These are phyloP conservation scores for Lithosia quadra DNA, from an alignment of 2,888 invertebrate species.

Conservation along the genomic window DNA sequence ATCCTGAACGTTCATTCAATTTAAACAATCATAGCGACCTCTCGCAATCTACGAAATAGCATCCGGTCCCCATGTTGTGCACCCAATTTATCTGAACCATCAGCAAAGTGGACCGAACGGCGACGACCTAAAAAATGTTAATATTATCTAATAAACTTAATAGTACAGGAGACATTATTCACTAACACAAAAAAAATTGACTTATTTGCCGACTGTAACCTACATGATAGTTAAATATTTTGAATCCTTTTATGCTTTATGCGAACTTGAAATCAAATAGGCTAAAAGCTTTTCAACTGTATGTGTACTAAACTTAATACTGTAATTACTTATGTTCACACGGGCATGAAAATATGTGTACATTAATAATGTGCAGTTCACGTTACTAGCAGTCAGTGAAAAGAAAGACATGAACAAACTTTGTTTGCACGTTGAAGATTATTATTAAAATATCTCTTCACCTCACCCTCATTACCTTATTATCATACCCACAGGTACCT, in stretches of 20 bases:
- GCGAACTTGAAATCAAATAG: not conserved
- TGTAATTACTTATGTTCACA: conserved; percentile 2
- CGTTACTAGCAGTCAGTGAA: not conserved
- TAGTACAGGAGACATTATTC: too few species aligned
- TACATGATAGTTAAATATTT: not conserved
- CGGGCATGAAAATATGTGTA: not conserved
- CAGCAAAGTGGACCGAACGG: not conserved
- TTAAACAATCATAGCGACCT: not conserved
- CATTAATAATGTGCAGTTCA: not conserved
- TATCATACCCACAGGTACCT: too few species aligned
- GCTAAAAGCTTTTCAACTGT: not conserved
- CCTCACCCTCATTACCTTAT: not conserved
- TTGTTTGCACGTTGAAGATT: not conserved
- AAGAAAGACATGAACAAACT: not conserved
- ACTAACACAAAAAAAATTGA: too few species aligned
- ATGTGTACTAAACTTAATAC: not conserved
- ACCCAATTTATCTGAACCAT: too few species aligned
- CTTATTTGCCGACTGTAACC: not conserved
- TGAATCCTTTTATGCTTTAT: not conserved
- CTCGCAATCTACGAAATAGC: not conserved
- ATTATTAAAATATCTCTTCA: too few species aligned
- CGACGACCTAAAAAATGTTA: not conserved
- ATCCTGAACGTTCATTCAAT: not conserved
- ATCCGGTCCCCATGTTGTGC: not conserved
- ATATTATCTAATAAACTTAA: not conserved